Conservation (phyloP, 2,113 vertebrate genomes). For the Xiphophorus maculatus region DNA sequence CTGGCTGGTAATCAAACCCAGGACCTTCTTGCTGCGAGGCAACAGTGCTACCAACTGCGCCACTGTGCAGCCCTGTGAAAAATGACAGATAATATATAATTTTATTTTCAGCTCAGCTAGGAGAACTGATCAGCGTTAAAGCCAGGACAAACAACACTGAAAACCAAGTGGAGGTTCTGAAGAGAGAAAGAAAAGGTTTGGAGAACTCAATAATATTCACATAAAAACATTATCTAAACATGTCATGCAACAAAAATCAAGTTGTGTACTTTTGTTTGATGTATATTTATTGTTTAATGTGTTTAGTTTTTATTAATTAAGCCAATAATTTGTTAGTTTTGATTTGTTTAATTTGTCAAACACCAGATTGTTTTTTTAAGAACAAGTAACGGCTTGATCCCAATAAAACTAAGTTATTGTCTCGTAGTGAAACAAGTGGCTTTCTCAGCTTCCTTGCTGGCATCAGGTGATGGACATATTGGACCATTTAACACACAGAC, state of each 20-base stretch:
- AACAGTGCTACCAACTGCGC: too few relatives aligned
- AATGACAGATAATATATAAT: too few relatives aligned
- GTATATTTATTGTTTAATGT: too few relatives aligned
- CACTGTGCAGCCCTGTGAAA: too few relatives aligned
- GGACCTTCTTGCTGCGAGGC: too few relatives aligned
- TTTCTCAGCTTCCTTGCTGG: conserved; percentile 50
- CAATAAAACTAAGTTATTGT: neutral
- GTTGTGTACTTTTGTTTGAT: too few relatives aligned
- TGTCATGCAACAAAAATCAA: too few relatives aligned
- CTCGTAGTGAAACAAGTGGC: conserved; percentile 49
- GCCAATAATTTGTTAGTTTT: too few relatives aligned
- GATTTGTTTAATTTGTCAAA: neutral
- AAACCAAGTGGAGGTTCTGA: conserved; percentile 30
- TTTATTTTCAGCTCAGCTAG: conserved; percentile 16
- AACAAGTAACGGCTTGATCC: too few relatives aligned
- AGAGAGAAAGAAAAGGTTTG: conserved; percentile 33
- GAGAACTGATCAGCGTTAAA: conserved; percentile 29
- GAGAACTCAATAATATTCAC: neutral
- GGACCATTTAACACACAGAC: conserved; percentile 42
- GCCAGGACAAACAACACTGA: conserved; percentile 13
- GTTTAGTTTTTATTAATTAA: too few relatives aligned
- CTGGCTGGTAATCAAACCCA: too few relatives aligned
- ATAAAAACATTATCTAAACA: too few relatives aligned
- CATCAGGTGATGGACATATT: neutral
- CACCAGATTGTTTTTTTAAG: neutral